Evolutionary conservation across 2,888 invertebrate genomes (phyloP).

Genomic region (Stenodema calcarata): DNA sequence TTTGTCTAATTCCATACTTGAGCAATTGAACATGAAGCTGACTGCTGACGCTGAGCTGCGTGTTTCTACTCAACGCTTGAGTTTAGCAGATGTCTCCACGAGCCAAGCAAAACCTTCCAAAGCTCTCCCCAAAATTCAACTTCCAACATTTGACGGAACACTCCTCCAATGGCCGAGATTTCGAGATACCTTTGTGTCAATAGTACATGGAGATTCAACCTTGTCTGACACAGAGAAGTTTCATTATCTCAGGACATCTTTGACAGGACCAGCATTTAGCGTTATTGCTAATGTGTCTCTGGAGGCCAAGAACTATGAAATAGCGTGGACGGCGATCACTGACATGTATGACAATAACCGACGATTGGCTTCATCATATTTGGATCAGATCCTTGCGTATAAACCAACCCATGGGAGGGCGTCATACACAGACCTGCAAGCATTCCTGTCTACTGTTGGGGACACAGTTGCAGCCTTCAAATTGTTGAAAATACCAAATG

Average conservation of each 20-base stretch:
- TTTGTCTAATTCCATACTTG: too few relatives aligned
- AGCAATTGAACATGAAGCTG: too few relatives aligned
- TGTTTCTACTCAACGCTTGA: too few relatives aligned
- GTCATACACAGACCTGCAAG: neutral
- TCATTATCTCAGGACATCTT: neutral
- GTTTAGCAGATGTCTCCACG: too few relatives aligned
- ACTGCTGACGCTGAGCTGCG: too few relatives aligned
- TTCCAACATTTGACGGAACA: neutral
- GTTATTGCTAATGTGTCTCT: slow-evolving; percentile 8
- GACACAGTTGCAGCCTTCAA: slow-evolving; percentile 38
- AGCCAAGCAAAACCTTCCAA: neutral
- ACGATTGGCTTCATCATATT: slow-evolving; percentile 11
- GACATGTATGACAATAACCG: slow-evolving; percentile 43
- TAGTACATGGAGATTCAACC: neutral
- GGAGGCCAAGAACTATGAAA: slow-evolving; percentile 10
- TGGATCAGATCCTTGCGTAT: slow-evolving; percentile 40
- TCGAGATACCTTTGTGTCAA: neutral
- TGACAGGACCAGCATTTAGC: neutral
- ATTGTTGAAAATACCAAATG: too few relatives aligned
- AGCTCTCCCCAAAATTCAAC: neutral
- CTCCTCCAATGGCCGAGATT: neutral
- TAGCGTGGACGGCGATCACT: slow-evolving; percentile 38
- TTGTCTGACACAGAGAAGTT: neutral
- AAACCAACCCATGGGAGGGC: slow-evolving; percentile 16
- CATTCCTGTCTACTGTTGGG: slow-evolving; percentile 15